Conservation (phyloP, 2,888 invertebrate genomes). For the Tetranychus piercei region DNA sequence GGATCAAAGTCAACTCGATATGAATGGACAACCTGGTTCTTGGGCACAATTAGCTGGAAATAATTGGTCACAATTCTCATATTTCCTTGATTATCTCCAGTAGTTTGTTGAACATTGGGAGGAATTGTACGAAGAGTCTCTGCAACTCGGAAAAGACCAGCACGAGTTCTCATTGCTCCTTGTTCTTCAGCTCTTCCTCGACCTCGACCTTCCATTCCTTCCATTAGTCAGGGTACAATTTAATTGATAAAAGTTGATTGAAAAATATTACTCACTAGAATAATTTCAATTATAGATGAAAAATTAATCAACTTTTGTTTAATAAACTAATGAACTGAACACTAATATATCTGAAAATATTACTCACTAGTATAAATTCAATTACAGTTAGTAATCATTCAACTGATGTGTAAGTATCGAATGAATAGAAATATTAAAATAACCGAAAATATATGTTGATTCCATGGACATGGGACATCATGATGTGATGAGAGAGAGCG, state of each 20-base stretch:
- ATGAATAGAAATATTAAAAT: no score
- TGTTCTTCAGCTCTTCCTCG: conserved; percentile 6
- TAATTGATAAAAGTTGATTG: not conserved
- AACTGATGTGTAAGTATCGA: no score
- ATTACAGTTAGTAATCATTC: no score
- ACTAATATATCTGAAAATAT: no score
- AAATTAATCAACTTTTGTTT: not conserved
- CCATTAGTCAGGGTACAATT: not conserved
- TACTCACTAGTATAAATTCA: not conserved
- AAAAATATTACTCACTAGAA: not conserved
- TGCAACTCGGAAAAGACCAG: conserved; percentile 14
- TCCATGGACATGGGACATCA: no score
- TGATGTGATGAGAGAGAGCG: no score
- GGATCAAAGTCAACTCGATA: conserved; percentile 34
- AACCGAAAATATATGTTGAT: no score
- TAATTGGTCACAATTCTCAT: conserved; percentile 29
- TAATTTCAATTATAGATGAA: not conserved
- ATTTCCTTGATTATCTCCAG: conserved; percentile 16
- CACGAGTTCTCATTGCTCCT: conserved; percentile 10
- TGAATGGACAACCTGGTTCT: conserved; percentile 29
- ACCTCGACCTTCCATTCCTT: not conserved
- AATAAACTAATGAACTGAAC: no score
- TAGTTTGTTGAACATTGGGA: not conserved
- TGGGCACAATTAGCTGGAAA: conserved; percentile 30
- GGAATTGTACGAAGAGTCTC: conserved; percentile 5